Evolutionary conservation across 2,888 invertebrate species (phyloP), one percentile per base, ranked within the genome.

Genomic region (Tridacna crocea): DNA sequence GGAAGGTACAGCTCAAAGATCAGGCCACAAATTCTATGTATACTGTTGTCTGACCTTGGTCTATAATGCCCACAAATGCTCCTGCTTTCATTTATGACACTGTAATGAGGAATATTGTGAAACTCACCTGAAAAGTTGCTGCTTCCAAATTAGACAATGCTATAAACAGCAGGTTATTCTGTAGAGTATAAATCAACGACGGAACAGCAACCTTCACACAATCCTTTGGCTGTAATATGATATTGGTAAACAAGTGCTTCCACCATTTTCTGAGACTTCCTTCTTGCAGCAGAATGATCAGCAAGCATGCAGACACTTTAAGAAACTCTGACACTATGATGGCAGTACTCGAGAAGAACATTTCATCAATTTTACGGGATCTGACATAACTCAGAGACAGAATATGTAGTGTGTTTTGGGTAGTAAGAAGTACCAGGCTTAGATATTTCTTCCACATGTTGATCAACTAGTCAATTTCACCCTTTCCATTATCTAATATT

Each of bases 111-210:
- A 19, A 19, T 6, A 6, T 19, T 19, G 3, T 15, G 15, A 55
- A 70, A 77, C 83, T 82, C 80, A 89, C 93, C 96, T 99, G 99
- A 95, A 99, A 98, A 55, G 99, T 99, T 27, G 99, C 99, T 75
- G 99, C 99, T 95, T 99, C 99, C 91, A 99, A 96, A 96, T 99
- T 98, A 6, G 99, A 98, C 47, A 99, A 98, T 0, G 99, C 99
- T 26, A 99, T 96, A 94, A 99, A 99, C 19, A 99, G 96, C 83
- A 99, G 96, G 95, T 99, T 99, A 94, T 99, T 99, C 95, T 99
- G 99, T 85, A 99, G 95, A 74, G 98, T 97, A 94, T 99, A 99
- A 1, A 99, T 96, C 90, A 99, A 95, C 0, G 99, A 98, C 76
- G 99, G 99, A 77, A 99, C 97, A 91, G 98, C 98, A 24, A 99